Base-by-base conservation (phyloP, 2,888 invertebrate genomes). In the Megalurothrips usitatus region DNA sequence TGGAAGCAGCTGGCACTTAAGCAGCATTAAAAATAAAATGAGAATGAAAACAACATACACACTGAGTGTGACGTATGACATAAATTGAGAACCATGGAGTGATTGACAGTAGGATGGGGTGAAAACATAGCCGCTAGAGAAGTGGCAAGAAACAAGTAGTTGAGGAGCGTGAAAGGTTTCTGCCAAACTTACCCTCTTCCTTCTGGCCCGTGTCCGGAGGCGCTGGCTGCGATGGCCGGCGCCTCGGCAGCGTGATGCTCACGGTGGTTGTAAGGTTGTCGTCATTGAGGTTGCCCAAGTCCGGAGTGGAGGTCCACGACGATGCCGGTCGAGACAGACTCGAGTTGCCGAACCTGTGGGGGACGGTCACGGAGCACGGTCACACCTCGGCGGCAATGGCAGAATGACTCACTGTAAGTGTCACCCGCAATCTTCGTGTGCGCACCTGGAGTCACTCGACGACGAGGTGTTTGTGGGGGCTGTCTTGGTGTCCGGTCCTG, bases 221-320 rank as follows among this genome's bases (percentile, higher is more conserved):
- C 12, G 9, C 23, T 10, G 34, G 34, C 6, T 43, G 91, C 80
- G 91, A 91, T 83, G 90, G 89, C 84, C 92, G 90, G 83, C 92
- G 89, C 85, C 90, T 90, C 80, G 94, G 93, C 84, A 93, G 88
- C 84, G 91, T 92, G 83, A 94, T 88, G 87, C 91, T 93, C 84
- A 94, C 88, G 6, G 85, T 84, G 80, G 93, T 92, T 84, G 92
- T 90, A 83, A 88, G 88, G 80, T 92, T 90, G 84, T 90, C 91
- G 82, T 91, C 89, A 85, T 90, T 89, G 84, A 91, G 88, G 84
- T 91, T 91, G 83, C 92, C 92, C 86, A 95, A 89, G 88, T 95
- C 94, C 84, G 94, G 94, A 84, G 94, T 94, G 84, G 95, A 95
- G 85, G 93, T 93, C 95, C 95, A 95, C 84, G 94, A 92, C 84